Conservation (phyloP, 2,113 vertebrate species). For the Pionites leucogaster region DNA sequence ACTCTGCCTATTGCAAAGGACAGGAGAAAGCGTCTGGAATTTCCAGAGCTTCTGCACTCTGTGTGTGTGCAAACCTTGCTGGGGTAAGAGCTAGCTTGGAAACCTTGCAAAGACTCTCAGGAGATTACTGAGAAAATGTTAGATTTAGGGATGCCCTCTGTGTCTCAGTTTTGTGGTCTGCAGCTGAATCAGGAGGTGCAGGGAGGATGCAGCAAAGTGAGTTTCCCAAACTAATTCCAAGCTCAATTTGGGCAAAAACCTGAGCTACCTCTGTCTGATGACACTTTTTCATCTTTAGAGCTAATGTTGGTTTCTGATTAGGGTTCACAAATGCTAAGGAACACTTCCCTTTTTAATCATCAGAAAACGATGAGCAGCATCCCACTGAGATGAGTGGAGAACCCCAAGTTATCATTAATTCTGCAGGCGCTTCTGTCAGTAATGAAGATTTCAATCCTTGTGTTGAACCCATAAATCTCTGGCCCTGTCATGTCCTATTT, state of each 20-base stretch:
- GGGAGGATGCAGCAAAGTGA: neutral
- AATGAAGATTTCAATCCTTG: neutral
- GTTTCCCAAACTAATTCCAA: neutral
- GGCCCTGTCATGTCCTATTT: neutral
- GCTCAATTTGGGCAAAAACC: neutral
- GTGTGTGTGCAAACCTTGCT: neutral
- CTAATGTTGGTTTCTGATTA: neutral
- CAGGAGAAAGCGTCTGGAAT: neutral
- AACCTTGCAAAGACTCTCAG: neutral
- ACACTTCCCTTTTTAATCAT: neutral
- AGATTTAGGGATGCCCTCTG: neutral
- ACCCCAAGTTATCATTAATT: neutral
- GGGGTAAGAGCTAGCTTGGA: neutral
- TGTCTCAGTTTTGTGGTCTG: neutral
- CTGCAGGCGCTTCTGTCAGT: neutral
- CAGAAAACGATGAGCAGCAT: neutral
- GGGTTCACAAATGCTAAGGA: neutral
- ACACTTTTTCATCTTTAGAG: neutral
- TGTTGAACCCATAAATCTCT: constrained; percentile 23
- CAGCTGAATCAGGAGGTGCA: neutral
- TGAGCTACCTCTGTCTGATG: neutral
- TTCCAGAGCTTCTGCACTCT: neutral
- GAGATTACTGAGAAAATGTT: neutral
- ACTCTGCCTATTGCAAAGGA: neutral
- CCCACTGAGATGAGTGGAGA: neutral